These are phyloP conservation scores for Platanista minor DNA, from an alignment of 2,113 vertebrate genomes.

Conservation along the genomic window DNA sequence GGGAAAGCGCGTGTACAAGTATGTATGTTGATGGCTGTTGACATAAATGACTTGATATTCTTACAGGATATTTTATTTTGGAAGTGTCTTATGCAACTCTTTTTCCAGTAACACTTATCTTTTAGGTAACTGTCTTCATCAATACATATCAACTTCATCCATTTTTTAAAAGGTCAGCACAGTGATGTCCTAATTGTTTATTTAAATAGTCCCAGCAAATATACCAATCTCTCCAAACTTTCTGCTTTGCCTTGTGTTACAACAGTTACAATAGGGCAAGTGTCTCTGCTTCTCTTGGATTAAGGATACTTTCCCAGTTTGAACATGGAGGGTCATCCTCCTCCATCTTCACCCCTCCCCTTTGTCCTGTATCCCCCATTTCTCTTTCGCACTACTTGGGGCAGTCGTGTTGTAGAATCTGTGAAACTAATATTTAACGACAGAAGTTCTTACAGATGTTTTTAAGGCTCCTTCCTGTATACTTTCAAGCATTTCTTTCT, in stretches of 20 bases:
- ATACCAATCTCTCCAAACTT: neutral
- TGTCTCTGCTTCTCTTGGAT: neutral
- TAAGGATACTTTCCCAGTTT: neutral
- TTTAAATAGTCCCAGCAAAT: neutral
- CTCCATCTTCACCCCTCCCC: neutral
- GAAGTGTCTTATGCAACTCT: neutral
- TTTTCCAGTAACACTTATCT: neutral
- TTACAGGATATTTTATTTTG: neutral
- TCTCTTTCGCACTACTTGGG: neutral
- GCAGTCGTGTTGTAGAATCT: neutral
- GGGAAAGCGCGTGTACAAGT: rapidly evolving
- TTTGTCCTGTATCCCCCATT: neutral
- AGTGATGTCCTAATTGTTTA: neutral
- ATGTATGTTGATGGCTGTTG: neutral
- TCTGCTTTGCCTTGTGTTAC: neutral
- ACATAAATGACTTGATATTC: neutral
- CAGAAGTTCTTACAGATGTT: neutral
- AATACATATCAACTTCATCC: neutral
- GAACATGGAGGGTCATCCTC: neutral
- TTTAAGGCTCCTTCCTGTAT: neutral
- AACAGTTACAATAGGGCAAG: neutral
- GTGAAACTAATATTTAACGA: neutral
- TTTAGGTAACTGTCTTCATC: neutral
- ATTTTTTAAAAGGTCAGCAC: neutral
- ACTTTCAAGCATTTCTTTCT: neutral